These are phyloP conservation scores for Bergia puertoricense DNA, from an alignment of 92 coral and sea anemone genomes.

Conservation along the genomic window DNA sequence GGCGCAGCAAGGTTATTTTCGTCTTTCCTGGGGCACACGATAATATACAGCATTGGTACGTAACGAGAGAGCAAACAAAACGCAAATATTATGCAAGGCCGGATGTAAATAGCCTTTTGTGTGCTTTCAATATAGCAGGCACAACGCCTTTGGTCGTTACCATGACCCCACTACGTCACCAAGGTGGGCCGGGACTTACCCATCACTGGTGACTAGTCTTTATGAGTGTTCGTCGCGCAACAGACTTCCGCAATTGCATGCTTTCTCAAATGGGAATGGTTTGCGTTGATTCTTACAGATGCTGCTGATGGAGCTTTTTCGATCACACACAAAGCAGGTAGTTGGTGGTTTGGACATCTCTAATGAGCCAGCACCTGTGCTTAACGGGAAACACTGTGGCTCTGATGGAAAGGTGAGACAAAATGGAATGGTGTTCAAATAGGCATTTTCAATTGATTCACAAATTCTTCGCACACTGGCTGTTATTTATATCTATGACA, in stretches of 20 bases:
- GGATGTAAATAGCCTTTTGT: neutral
- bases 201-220: constrained; percentile 3
- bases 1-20: too few species aligned
- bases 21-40: too few species aligned
- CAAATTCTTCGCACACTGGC: neutral
- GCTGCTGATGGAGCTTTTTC: constrained; percentile 20
- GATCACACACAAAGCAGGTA: constrained; percentile 10
- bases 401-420: constrained; percentile 23
- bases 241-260: constrained; percentile 21
- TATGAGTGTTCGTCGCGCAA: neutral
- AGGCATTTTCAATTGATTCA: neutral
- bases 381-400: constrained; percentile 23
- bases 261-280: neutral
- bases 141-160: neutral
- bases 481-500: too few species aligned
- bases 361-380: constrained; percentile 3
- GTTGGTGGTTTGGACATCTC: constrained; percentile 19
- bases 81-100: neutral
- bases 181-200: constrained; percentile 33
- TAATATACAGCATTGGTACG: too few species aligned
- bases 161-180: constrained; percentile 26
- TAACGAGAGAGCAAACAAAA: too few species aligned
- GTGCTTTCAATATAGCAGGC: neutral
- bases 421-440: too few species aligned
- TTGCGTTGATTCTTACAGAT: neutral